Evolutionary conservation across 2,797 vertebrate genomes (phyloP), one percentile per base, ranked within the genome.

Genomic region (Acanthurus tractus): DNA sequence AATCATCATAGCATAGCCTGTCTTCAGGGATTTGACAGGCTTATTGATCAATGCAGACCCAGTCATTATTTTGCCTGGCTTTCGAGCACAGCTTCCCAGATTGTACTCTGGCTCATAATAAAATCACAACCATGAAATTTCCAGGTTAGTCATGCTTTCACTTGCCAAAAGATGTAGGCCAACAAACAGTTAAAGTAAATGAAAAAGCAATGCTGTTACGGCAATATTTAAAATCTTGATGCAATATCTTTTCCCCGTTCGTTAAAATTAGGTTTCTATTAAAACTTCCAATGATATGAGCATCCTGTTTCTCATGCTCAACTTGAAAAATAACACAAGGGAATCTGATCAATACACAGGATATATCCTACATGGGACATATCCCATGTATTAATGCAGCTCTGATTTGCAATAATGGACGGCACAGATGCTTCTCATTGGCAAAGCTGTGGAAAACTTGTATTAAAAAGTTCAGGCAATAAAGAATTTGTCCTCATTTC

Each of bases 331-430:
- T 38, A n/a, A 46, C 42, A 57, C 17, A 17, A 71, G 44, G 49
- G 17, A 78, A 78, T 75, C 14, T 6, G 38, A 83, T 87, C 75
- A 71, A 80, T 83, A 79, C 48, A 54, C 23, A 59, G 66, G 63
- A 75, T 69, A 52, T 71, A 76, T 55, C 48, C 63, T 62, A 53
- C 62, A 72, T 23, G 50, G 71, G 25, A 36, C 15, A 68, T 57
- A 69, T 78, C 74, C 52, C 57, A 38, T 67, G 59, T 65, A 59
- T 54, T 77, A 75, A 76, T 82, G 54, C 46, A 0, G 22, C 65
- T 77, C 42, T 81, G 74, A 79, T 84, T 85, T 67, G 46, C 38
- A 14, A 18, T 73, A 49, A 85, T 74, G 64, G 38, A 78, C 87
- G 69, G 18, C 23, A 68, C 22, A 23, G 52, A 69, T 49, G 58